Base-by-base conservation (phyloP, 2,113 vertebrate genomes). In the Notarius lentiginosus region DNA sequence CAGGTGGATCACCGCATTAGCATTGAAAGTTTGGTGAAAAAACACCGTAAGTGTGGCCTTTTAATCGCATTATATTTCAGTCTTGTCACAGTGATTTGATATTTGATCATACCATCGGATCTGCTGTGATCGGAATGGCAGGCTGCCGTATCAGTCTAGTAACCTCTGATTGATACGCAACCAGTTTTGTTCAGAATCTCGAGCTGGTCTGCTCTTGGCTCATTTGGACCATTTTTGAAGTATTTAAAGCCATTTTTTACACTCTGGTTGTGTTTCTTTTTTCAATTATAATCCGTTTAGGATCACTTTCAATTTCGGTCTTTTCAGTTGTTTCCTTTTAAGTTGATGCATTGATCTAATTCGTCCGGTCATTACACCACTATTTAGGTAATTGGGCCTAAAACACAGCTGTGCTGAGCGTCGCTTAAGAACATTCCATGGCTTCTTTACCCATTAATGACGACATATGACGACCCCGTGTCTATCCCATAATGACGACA, bases 1-100 rank as follows among this genome's bases (percentile, higher is more conserved):
- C 90, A 92, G 47, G 68, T 86, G 1, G 96, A 97, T 7, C 98
- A 99, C 92, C 92, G 92, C 0, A 92, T 98, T 89, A 91, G 90
- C 82, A 84, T 99, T 10, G 91, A 90, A 47, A 92, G 92, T 14
- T 72, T 96, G 82, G 92, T 98, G 84, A 94, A 91, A 84, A 96
- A 93, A 86, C 93, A 97, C 0, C 89, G 98, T 99, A 90, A 95
- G 95, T 91, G 47, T 34, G 7, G 10, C 24, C 7, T 60, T 82
- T 1, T 79, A 15, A 30, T 82, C 8, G 20, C 20, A 47, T 18
- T 60, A 8, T 55, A 41, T 34, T 22, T 15, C 17, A 8, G 9
- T 27, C 24, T 9, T 75, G 11, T 24, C 72, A 49, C 12, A 12
- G 41, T 41, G 41, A 41, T 41, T 41, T 41, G 41, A 41, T 41